Percentiles rank a stretch among this genome's conserved stretches.
Conservation (phyloP, 2,888 invertebrate genomes). For the Synergus japonicus region DNA sequence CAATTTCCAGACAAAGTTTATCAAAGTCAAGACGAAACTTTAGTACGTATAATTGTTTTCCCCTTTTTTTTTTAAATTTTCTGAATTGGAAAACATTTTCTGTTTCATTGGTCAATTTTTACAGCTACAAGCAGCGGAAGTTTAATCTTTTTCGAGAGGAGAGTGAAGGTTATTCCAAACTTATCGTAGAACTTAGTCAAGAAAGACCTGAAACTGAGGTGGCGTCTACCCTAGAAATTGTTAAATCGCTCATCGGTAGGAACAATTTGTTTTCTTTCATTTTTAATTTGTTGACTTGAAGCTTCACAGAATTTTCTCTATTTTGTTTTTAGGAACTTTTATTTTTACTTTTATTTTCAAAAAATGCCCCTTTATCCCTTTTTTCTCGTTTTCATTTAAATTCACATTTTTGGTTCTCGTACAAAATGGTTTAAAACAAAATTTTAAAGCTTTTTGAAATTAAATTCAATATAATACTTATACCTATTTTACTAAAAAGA, state of each 20-base stretch:
- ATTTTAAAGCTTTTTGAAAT: not conserved
- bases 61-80: not conserved
- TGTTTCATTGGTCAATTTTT: constrained; percentile 60
- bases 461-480: too few relatives aligned
- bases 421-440: too few relatives aligned
- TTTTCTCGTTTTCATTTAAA: too few relatives aligned
- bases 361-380: too few relatives aligned
- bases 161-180: constrained; percentile 98
- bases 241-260: constrained; percentile 95
- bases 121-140: constrained; percentile 98
- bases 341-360: too few relatives aligned
- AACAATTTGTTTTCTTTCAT: constrained; percentile 27
- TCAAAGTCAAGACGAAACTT: constrained; percentile 97
- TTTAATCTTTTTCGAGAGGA: constrained; percentile 99
- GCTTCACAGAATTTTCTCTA: too few relatives aligned
- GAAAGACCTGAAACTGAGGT: constrained; percentile 82
- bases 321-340: too few relatives aligned
- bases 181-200: constrained; percentile 95
- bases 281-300: not conserved
- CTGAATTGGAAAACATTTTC: not conserved
- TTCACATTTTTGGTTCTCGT: too few relatives aligned
- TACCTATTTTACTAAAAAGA: too few relatives aligned
- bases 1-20: constrained; percentile 95
- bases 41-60: constrained; percentile 86
- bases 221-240: constrained; percentile 88